Percentiles rank a stretch among this genome's conserved stretches.
phyloP scores from a whole-genome alignment of 2,888 invertebrate species.

The Drosophila atripex region DNA sequence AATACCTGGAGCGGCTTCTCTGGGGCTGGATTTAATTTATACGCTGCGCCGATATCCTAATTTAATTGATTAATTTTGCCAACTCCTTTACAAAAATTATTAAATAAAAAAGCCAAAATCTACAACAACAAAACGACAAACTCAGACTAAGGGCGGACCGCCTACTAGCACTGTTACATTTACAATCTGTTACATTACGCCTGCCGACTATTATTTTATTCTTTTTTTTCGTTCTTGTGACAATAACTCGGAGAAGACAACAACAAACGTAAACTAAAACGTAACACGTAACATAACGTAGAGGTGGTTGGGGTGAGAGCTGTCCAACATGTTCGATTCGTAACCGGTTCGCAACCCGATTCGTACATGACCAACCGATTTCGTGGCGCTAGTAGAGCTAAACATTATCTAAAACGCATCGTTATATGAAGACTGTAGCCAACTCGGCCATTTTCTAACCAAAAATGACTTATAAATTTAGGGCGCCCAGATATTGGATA shows the following conservation, averaged over 20 bases:
- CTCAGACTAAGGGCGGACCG: slow-evolving; percentile 14
- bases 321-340: too few relatives aligned
- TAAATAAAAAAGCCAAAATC: slow-evolving; percentile 46
- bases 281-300: background rate
- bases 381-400: too few relatives aligned
- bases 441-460: too few relatives aligned
- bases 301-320: too few relatives aligned
- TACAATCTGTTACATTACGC: slow-evolving; percentile 1
- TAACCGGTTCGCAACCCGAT: too few relatives aligned
- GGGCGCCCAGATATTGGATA: too few relatives aligned
- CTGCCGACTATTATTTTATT: background rate
- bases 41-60: slow-evolving; percentile 15
- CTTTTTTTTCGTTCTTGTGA: background rate
- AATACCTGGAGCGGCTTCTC: slow-evolving; percentile 8
- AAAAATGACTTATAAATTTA: too few relatives aligned
- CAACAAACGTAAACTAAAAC: background rate
- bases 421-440: too few relatives aligned
- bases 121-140: slow-evolving; percentile 42
- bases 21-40: slow-evolving; percentile 32
- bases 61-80: slow-evolving; percentile 48
- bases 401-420: too few relatives aligned
- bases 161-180: background rate
- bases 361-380: too few relatives aligned
- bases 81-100: slow-evolving; percentile 48
- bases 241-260: background rate